These are phyloP conservation scores for Hololepta plana DNA, from an alignment of 2,888 invertebrate genomes.

Conservation along the genomic window DNA sequence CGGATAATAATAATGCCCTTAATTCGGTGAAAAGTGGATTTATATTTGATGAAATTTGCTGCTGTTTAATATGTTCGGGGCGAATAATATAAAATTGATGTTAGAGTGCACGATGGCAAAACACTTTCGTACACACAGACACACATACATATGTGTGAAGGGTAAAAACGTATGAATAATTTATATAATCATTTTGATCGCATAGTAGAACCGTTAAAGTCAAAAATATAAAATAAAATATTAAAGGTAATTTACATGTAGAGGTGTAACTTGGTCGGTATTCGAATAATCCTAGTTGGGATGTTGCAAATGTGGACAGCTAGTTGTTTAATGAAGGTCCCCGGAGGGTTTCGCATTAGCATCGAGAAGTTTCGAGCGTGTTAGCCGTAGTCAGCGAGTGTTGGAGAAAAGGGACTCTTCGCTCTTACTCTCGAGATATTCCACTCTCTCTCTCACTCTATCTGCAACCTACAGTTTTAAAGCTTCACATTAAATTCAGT, in stretches of 20 bases:
- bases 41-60: too few species aligned
- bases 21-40: too few species aligned
- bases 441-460: too few species aligned
- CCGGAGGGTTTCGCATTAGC: slow-evolving; percentile 22
- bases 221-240: slow-evolving; percentile 11
- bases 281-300: slow-evolving; percentile 14
- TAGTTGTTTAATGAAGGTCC: slow-evolving; percentile 26
- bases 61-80: too few species aligned
- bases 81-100: too few species aligned
- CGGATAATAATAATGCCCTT: too few species aligned
- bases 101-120: too few species aligned
- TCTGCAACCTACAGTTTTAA: slow-evolving; percentile 17
- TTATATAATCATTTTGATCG: too few species aligned
- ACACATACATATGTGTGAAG: too few species aligned
- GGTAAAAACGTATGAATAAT: too few species aligned
- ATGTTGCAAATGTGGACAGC: slow-evolving; percentile 22
- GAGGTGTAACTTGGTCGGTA: slow-evolving; percentile 15
- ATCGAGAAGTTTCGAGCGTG: slow-evolving; percentile 21
- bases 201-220: too few species aligned
- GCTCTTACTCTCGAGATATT: slow-evolving; percentile 18
- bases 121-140: too few species aligned
- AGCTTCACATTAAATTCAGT: slow-evolving; percentile 18
- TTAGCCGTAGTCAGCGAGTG: slow-evolving; percentile 23
- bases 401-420: slow-evolving; percentile 10
- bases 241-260: slow-evolving; percentile 15